A percentile compares a stretch with the other conserved stretches of the same genome.
phyloP scores from a whole-genome alignment of 2,797 vertebrate species.

The Cichlasoma orientale region DNA sequence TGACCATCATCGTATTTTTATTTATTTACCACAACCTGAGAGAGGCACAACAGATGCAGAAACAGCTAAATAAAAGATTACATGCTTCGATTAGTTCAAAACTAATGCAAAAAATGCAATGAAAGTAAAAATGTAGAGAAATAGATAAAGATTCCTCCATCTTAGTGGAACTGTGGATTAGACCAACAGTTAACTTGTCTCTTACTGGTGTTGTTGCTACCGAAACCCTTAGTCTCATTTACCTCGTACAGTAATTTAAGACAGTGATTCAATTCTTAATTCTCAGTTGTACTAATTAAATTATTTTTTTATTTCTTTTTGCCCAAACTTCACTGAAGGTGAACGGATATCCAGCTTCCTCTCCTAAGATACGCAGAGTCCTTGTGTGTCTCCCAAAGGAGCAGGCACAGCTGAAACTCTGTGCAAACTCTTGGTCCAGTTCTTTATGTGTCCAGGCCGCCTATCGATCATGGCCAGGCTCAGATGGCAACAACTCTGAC shows the following conservation, averaged over 20 bases:
- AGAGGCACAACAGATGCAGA: too few species aligned
- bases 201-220: neutral
- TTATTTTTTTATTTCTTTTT: neutral
- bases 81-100: neutral
- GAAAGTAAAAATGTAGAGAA: too few species aligned
- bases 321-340: neutral
- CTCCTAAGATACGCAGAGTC: constrained; percentile 6
- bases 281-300: neutral
- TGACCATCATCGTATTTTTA: too few species aligned
- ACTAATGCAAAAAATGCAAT: neutral
- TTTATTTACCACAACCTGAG: too few species aligned
- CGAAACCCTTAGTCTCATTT: neutral
- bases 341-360: neutral
- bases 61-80: too few species aligned
- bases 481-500: constrained; percentile 58
- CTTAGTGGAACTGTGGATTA: too few species aligned
- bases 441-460: constrained; percentile 26
- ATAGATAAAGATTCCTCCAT: too few species aligned
- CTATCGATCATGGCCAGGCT: constrained; percentile 62
- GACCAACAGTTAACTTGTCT: neutral
- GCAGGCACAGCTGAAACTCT: constrained; percentile 12
- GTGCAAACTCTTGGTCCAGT: constrained; percentile 11
- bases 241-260: neutral
- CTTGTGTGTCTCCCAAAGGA: constrained; percentile 7
- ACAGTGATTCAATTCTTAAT: neutral